Evolutionary conservation across 2,888 invertebrate species (phyloP).

Genomic region (Tuberolachnus salignus): DNA sequence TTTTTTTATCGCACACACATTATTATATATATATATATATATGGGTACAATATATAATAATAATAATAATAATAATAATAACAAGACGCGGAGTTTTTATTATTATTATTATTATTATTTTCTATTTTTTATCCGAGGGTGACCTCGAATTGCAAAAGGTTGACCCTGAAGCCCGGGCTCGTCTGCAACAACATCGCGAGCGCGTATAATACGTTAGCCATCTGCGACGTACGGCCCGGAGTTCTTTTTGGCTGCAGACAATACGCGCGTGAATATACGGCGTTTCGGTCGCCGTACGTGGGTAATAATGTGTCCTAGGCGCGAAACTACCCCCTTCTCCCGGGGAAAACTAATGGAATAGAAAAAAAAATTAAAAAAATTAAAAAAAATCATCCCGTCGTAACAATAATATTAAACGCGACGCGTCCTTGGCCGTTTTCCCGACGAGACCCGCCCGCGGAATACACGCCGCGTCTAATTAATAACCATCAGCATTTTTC

Average conservation of each 20-base stretch:
- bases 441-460: background rate
- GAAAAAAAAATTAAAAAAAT: background rate
- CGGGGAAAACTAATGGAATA: background rate
- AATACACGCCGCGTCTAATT: background rate
- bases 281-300: too few relatives aligned
- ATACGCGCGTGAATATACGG: conserved; percentile 4
- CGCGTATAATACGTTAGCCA: conserved; percentile 55
- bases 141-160: conserved; percentile 60
- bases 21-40: background rate
- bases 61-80: background rate
- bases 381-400: background rate
- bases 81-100: conserved; percentile 33
- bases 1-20: background rate
- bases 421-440: conserved; percentile 41
- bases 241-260: conserved; percentile 37
- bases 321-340: conserved; percentile 45
- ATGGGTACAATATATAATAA: background rate
- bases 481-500: conserved; percentile 12
- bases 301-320: background rate
- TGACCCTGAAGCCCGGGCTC: conserved; percentile 59
- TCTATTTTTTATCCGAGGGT: conserved; percentile 58
- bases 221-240: conserved; percentile 57
- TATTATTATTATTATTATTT: too few relatives aligned
- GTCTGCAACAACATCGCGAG: conserved; percentile 52
- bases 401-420: background rate